Percentiles rank a stretch among this genome's conserved stretches.
phyloP scores from a whole-genome alignment of 2,797 vertebrate genomes.

The Danio jaintianensis region DNA sequence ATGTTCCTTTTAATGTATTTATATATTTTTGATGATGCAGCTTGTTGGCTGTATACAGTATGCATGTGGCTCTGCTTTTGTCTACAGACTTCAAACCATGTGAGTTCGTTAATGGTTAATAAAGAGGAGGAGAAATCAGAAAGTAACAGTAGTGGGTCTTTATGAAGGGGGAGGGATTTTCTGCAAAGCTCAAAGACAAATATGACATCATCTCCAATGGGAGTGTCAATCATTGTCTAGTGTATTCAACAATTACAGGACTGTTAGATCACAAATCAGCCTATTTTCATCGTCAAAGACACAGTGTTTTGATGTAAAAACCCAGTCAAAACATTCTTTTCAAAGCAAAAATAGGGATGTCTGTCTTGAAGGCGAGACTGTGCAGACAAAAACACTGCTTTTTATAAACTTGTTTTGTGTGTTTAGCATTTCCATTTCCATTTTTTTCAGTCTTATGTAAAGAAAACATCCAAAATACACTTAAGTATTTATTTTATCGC shows the following conservation, averaged over 20 bases:
- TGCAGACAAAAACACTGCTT: no score
- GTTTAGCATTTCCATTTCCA: no score
- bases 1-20: no score
- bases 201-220: slow-evolving; percentile 62
- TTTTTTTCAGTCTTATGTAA: no score
- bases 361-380: no score
- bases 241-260: slow-evolving; percentile 31
- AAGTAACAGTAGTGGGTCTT: slow-evolving; percentile 28
- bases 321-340: background rate
- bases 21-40: background rate
- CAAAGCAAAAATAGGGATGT: background rate
- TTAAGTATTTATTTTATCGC: no score
- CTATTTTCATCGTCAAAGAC: background rate
- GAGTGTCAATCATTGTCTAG: slow-evolving; percentile 47
- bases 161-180: slow-evolving; percentile 49
- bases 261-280: slow-evolving; percentile 8
- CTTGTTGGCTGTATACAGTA: background rate
- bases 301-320: background rate
- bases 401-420: no score
- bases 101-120: background rate
- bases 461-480: no score
- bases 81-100: background rate
- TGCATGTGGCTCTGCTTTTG: background rate
- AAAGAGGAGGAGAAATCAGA: slow-evolving; percentile 7
- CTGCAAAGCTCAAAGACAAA: slow-evolving; percentile 42